These are phyloP conservation scores for Pseudobourletiella spinata DNA, from an alignment of 1,140 invertebrate genomes.

Conservation along the genomic window DNA sequence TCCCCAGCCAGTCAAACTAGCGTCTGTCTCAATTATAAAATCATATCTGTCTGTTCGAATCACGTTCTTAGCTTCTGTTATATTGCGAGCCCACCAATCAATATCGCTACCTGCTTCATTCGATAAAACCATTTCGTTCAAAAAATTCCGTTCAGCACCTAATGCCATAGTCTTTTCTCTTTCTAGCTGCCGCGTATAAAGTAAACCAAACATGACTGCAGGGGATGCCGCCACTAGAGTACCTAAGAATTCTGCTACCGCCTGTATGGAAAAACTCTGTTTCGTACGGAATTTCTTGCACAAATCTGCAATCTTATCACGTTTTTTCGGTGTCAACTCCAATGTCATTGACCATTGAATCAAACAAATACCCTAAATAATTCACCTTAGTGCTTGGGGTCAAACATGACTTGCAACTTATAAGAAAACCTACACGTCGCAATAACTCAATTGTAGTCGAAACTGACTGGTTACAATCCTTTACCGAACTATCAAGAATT, in stretches of 20 bases:
- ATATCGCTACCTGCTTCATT: neutral
- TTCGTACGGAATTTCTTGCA: neutral
- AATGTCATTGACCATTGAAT: neutral
- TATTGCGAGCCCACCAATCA: neutral
- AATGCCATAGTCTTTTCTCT: neutral
- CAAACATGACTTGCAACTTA: conserved; percentile 1
- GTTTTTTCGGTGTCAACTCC: no score
- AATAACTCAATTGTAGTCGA: neutral
- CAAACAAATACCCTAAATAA: conserved; percentile 11
- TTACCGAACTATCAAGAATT: neutral
- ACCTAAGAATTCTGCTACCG: conserved; percentile 8
- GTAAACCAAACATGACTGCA: conserved; percentile 5
- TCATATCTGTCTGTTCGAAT: conserved; percentile 4
- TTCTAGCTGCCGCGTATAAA: conserved; percentile 17
- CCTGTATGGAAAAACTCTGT: neutral
- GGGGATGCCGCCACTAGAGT: conserved; percentile 6
- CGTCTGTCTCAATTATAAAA: conserved; percentile 4
- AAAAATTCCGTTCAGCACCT: neutral
- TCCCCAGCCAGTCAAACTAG: conserved; percentile 10
- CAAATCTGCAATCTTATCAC: no score
- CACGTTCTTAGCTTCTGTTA: neutral
- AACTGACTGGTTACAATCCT: neutral
- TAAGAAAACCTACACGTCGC: conserved; percentile 9
- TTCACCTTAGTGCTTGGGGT: neutral
- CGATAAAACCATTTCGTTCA: neutral